phyloP scores from a whole-genome alignment of 2,113 vertebrate species.

The Hyaena hyaena region DNA sequence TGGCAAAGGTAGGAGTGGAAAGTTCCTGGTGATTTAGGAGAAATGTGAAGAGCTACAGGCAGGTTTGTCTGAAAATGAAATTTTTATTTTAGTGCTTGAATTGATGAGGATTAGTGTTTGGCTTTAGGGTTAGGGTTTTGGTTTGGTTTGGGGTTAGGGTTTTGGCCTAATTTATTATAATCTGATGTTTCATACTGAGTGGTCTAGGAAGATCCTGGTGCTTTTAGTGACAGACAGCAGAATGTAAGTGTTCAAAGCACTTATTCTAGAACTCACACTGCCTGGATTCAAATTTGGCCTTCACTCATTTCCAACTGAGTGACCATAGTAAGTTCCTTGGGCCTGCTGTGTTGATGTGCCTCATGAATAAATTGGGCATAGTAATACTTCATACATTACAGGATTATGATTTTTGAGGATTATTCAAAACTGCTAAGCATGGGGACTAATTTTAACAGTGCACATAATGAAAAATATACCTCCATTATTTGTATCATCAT shows the following conservation, averaged over 20 bases:
- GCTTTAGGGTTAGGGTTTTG: not conserved
- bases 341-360: not conserved
- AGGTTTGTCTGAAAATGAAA: not conserved
- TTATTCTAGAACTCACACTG: not conserved
- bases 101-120: not conserved
- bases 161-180: not conserved
- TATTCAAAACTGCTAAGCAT: not conserved
- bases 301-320: not conserved
- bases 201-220: not conserved
- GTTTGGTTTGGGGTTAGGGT: not conserved
- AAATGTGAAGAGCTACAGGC: not conserved
- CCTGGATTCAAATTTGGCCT: not conserved
- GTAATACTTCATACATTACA: not conserved
- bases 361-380: not conserved
- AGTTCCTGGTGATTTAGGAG: not conserved
- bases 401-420: not conserved
- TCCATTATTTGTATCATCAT: not conserved
- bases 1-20: rapidly evolving
- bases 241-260: not conserved
- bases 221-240: not conserved
- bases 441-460: not conserved
- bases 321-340: not conserved
- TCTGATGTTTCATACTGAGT: not conserved
- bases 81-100: not conserved
- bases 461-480: not conserved